Evolutionary conservation across 2,888 invertebrate species (phyloP), one percentile per base, ranked within the genome.

Genomic region (Seladonia tumulorum): DNA sequence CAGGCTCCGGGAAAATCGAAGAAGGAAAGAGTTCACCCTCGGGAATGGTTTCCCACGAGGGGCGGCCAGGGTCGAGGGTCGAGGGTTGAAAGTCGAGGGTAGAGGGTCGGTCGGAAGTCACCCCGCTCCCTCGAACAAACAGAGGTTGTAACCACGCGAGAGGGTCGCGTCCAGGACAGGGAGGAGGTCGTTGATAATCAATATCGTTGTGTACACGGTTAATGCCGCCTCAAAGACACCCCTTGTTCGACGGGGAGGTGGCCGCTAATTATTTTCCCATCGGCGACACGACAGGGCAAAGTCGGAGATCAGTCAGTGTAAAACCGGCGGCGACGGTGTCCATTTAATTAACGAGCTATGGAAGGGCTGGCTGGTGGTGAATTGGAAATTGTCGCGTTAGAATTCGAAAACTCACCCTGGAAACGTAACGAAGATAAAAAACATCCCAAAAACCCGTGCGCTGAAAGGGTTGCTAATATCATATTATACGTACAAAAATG

Each of bases 201-300:
- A 89, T 88, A 90, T 86, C 83, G 76, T 73, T 86, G 82, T 82
- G 82, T 81, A 78, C 85, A 73, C 82, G 76, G 81, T 35, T 79
- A 90, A 89, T 88, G 83, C 83, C 88, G 81, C 71, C 82, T 79
- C 73, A 80, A 86, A 88, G 77, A 68, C 66, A 66, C 29, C 70
- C 72, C 39, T 53, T 14, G 66, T 70, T 72, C 57, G 70, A 42
- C 39, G 45, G 47, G 73, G 42, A 57, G 70, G 60, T 2, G 76
- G 76, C 47, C 73, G 90, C 89, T 90, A 89, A 89, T 90, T 88
- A 90, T 82, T 88, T 88, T 84, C 83, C 86, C 75, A 82, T 88
- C 88, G 80, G 74, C 25, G 88, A 63, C 72, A 81, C 83, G 78
- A 66, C 75, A 71, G 75, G 79, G 88, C 88, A 84, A 82, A 88